Conservation (phyloP, 1,140 invertebrate genomes). For the Thaumatotibia leucotreta region DNA sequence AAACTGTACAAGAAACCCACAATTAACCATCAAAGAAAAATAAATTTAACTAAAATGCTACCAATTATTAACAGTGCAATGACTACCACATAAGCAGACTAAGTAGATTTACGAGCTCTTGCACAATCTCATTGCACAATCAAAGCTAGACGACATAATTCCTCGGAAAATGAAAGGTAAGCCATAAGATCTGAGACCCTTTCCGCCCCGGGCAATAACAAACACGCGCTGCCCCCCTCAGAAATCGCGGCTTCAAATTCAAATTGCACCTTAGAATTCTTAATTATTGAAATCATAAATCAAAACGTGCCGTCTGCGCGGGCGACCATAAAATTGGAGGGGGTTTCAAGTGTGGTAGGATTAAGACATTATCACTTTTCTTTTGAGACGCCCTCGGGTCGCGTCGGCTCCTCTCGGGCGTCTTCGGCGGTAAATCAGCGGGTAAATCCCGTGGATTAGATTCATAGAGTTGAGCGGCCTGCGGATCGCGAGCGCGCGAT, state of each 20-base stretch:
- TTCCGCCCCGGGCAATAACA: conserved; percentile 63
- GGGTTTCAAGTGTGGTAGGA: conserved; percentile 70
- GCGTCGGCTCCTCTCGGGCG: conserved; percentile 30
- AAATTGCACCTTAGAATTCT: conserved; percentile 76
- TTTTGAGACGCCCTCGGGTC: conserved; percentile 63
- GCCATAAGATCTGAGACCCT: conserved; percentile 50
- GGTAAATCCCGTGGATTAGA: conserved; percentile 76
- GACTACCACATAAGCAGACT: background rate
- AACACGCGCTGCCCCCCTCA: conserved; percentile 63
- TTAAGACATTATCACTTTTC: conserved; percentile 79
- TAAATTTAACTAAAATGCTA: too few species aligned
- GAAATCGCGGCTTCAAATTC: conserved; percentile 63
- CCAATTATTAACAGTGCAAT: too few species aligned
- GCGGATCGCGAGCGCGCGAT: conserved; percentile 63
- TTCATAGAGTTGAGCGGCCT: conserved; percentile 74
- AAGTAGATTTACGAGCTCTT: background rate
- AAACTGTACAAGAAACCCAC: too few species aligned
- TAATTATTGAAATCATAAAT: conserved; percentile 77
- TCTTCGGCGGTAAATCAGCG: conserved; percentile 73
- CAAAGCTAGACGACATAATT: conserved; percentile 49
- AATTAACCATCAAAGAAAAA: too few species aligned
- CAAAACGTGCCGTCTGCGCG: conserved; percentile 73
- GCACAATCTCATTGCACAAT: conserved; percentile 29
- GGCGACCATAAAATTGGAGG: conserved; percentile 69
- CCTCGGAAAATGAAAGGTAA: conserved; percentile 58